These are phyloP conservation scores for Acronicta aceris DNA, from an alignment of 2,888 invertebrate species.

Conservation along the genomic window DNA sequence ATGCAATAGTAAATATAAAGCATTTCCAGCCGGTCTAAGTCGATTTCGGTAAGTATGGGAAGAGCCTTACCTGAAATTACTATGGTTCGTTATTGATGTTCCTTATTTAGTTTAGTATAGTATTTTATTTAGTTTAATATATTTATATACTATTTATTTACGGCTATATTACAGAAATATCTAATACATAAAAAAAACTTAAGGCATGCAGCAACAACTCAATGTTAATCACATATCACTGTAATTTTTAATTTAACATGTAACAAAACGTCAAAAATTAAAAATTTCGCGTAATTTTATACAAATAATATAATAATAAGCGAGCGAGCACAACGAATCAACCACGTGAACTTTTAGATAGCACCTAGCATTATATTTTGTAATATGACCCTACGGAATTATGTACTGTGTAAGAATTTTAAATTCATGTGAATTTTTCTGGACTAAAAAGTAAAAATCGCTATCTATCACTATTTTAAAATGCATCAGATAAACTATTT, in stretches of 20 bases:
- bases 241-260: constrained; percentile 15
- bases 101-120: constrained; percentile 16
- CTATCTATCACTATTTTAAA: constrained; percentile 51
- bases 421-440: constrained; percentile 32
- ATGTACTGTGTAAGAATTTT: constrained; percentile 43
- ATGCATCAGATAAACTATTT: constrained; percentile 54
- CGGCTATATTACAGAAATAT: constrained; percentile 15
- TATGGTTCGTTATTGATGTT: constrained; percentile 1
- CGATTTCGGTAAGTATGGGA: no score
- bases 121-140: constrained; percentile 22
- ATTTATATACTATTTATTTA: no score
- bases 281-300: constrained; percentile 19
- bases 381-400: constrained; percentile 32
- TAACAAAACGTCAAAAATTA: constrained; percentile 35
- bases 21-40: no score
- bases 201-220: constrained; percentile 29
- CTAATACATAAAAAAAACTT: constrained; percentile 15
- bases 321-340: constrained; percentile 39
- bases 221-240: constrained; percentile 1
- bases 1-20: no score
- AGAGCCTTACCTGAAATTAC: no score
- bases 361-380: constrained; percentile 54
- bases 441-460: constrained; percentile 44
- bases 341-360: constrained; percentile 46
- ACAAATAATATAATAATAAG: constrained; percentile 25